phyloP scores from a whole-genome alignment of 1,140 invertebrate species.

The Scaptomyza montana region DNA sequence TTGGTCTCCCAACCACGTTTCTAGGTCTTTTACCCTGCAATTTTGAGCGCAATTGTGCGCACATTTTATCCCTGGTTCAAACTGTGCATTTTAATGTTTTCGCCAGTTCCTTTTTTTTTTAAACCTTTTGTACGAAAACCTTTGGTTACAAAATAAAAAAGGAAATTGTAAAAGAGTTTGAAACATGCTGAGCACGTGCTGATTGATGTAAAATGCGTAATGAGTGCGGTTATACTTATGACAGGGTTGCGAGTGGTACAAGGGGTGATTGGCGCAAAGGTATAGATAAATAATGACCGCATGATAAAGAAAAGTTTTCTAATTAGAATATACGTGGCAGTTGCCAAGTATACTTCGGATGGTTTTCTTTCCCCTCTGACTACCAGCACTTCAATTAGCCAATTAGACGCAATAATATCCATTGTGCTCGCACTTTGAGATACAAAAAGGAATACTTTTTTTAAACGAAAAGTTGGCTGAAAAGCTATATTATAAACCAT shows the following conservation, averaged over 20 bases:
- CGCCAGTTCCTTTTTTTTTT: slow-evolving; percentile 20
- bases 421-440: neutral
- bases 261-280: slow-evolving; percentile 16
- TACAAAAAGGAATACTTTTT: neutral
- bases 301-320: slow-evolving; percentile 60
- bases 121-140: slow-evolving; percentile 9
- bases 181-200: slow-evolving; percentile 79
- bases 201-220: slow-evolving; percentile 81
- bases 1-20: slow-evolving; percentile 36
- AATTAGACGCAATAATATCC: slow-evolving; percentile 38
- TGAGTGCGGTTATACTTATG: slow-evolving; percentile 72
- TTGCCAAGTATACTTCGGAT: slow-evolving; percentile 22
- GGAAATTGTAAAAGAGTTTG: slow-evolving; percentile 54
- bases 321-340: slow-evolving; percentile 68
- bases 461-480: neutral
- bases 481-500: too few relatives aligned
- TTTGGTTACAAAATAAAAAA: neutral
- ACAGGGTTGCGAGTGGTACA: neutral
- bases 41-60: slow-evolving; percentile 71
- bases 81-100: slow-evolving; percentile 65
- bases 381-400: slow-evolving; percentile 12
- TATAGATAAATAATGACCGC: slow-evolving; percentile 57
- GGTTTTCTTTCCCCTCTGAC: neutral
- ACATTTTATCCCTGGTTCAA: slow-evolving; percentile 46
- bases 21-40: slow-evolving; percentile 58